phyloP scores from a whole-genome alignment of 2,797 vertebrate genomes.

The Liparis tanakae region DNA sequence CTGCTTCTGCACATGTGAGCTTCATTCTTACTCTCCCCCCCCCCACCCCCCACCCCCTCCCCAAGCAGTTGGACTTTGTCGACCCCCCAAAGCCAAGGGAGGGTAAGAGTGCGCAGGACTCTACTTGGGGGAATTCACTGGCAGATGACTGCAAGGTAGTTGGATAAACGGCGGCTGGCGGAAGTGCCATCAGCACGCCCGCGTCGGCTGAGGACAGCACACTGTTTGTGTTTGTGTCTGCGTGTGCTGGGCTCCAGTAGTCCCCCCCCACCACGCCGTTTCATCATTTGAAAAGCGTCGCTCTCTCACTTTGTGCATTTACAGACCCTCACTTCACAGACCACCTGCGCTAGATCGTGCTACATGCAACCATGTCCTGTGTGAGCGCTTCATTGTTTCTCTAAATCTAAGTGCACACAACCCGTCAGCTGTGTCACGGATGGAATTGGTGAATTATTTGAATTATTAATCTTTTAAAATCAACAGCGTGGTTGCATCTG shows the following conservation, averaged over 20 bases:
- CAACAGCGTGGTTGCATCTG: conserved; percentile 73
- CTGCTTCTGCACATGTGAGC: conserved; percentile 68
- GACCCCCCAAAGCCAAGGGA: conserved; percentile 80
- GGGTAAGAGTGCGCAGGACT: conserved; percentile 82
- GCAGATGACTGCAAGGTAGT: conserved; percentile 87
- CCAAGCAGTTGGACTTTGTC: conserved; percentile 83
- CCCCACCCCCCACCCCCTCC: conserved; percentile 57
- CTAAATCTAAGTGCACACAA: conserved; percentile 16
- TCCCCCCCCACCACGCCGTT: conserved; percentile 37
- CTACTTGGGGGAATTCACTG: conserved; percentile 85
- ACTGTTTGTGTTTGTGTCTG: conserved; percentile 51
- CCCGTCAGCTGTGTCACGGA: conserved; percentile 1
- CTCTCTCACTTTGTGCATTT: conserved; percentile 49
- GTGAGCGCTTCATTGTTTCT: conserved; percentile 5
- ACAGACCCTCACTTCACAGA: conserved; percentile 39
- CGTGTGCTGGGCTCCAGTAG: conserved; percentile 62
- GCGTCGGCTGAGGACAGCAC: conserved; percentile 38
- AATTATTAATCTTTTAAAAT: conserved; percentile 25
- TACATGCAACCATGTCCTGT: conserved; percentile 71
- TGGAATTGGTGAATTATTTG: conserved; percentile 27
- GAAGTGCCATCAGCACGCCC: conserved; percentile 22
- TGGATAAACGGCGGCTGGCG: conserved; percentile 62
- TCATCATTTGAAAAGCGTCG: conserved; percentile 55
- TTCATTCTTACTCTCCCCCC: conserved; percentile 76
- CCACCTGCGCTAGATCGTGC: conserved; percentile 33